Base-by-base conservation (phyloP, 2,888 invertebrate genomes). In the Callinectes sapidus region DNA sequence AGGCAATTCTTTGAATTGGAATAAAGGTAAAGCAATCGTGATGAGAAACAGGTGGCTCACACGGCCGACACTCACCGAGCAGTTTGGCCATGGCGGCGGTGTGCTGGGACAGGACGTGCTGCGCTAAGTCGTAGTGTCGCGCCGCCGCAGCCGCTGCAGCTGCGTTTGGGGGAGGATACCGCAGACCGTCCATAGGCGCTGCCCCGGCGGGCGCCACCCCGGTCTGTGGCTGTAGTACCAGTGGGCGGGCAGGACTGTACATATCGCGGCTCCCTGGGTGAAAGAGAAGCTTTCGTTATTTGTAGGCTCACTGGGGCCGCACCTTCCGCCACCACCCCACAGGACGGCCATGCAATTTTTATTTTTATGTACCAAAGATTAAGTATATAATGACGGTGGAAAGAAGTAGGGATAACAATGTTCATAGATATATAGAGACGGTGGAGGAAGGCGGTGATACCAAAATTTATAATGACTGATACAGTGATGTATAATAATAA, bases 111-210 rank as follows among this genome's bases (percentile, higher is more conserved):
- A 98, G 97, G 96, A 98, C 98, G 95, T 98, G 98, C 95, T 98
- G 98, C 8, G 98, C 98, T 95, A 98, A 97, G 96, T 98, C 98
- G 95, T 98, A 98, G 95, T 98, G 98, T 95, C 98, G 96, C 6
- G 92, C 94, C 1, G 94, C 94, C 1, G 91, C 94, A 1, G 93
- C 92, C 18, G 92, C 94, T 5, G 93, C 91, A 5, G 89, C 94
- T 23, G 92, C 91, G 39, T 90, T 92, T 16, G 91, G 91, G 10
- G 94, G 92, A 18, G 92, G 92, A 87, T 94, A 94, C 54, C 94
- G 81, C 18, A 91, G 87, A 23, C 92, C 91, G 14, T 94, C 92
- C 89, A 92, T 92, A 89, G 91, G 90, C 28, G 90, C 87, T 35
- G n/a, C 81, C n/a, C 90, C 89, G 18, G 89, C 90, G 10, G 92